A percentile compares a stretch with the other conserved stretches of the same genome.
These are phyloP conservation scores for Hypolimnas misippus DNA, from an alignment of 2,888 invertebrate genomes.

Conservation along the genomic window DNA sequence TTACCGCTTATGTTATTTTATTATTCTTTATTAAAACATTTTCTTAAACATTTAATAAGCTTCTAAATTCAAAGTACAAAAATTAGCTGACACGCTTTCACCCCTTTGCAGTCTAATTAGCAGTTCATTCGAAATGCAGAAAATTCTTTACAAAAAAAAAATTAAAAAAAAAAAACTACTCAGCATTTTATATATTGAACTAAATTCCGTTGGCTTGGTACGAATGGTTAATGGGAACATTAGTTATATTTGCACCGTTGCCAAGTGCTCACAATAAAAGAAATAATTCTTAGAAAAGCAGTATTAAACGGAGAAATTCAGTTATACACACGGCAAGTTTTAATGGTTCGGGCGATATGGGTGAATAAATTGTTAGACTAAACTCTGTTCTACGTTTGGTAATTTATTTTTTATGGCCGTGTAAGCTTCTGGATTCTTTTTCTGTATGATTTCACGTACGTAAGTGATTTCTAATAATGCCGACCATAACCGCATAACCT, in stretches of 20 bases:
- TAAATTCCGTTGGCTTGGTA: conserved; percentile 21
- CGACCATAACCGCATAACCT: too few relatives aligned
- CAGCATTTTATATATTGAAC: conserved; percentile 14
- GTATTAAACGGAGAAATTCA: neutral
- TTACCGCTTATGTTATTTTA: too few relatives aligned
- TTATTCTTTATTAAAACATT: too few relatives aligned
- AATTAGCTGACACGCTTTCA: conserved; percentile 6
- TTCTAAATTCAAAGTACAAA: neutral
- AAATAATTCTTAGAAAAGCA: conserved; percentile 26
- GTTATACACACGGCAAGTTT: conserved; percentile 14
- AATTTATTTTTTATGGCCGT: too few relatives aligned
- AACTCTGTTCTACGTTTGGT: neutral
- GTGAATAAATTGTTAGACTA: neutral
- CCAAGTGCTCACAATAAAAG: conserved; percentile 26
- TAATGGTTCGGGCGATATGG: conserved; percentile 10
- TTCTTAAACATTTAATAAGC: neutral
- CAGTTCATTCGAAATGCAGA: conserved; percentile 23
- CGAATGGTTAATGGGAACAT: conserved; percentile 22
- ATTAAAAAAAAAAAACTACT: neutral
- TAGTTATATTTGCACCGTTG: conserved; percentile 24
- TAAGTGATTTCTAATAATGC: too few relatives aligned
- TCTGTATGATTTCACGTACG: too few relatives aligned
- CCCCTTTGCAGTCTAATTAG: conserved; percentile 18
- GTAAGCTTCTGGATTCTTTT: too few relatives aligned
- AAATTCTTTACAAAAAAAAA: conserved; percentile 20